phyloP scores from a whole-genome alignment of 2,797 vertebrate genomes.

The Amphiprion clarkii region DNA sequence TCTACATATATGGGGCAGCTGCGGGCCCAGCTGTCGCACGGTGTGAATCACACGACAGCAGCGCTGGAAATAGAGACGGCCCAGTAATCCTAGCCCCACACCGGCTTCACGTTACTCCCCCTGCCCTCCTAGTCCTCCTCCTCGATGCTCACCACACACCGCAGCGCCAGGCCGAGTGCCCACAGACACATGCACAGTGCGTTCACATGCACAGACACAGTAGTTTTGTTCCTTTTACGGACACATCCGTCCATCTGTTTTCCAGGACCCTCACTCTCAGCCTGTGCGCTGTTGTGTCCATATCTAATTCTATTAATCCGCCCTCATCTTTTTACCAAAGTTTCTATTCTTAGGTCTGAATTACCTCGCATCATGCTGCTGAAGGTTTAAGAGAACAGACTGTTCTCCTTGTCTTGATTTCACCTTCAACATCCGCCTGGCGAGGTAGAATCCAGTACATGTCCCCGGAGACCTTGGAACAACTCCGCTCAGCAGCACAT shows the following conservation, averaged over 20 bases:
- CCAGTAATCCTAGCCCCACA: conserved; percentile 93
- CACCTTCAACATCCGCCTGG: conserved; percentile 83
- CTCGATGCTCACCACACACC: conserved; percentile 69
- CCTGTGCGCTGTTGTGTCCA: conserved; percentile 50
- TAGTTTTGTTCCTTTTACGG: conserved; percentile 82
- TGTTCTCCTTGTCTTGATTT: conserved; percentile 82
- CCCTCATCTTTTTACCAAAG: conserved; percentile 67
- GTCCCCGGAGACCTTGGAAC: conserved; percentile 78
- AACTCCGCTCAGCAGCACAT: conserved; percentile 78
- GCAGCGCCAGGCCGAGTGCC: conserved; percentile 67
- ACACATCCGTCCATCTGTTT: conserved; percentile 73
- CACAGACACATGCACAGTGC: conserved; percentile 48
- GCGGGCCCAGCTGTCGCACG: conserved; percentile 94
- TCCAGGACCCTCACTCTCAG: conserved; percentile 49
- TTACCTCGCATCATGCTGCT: conserved; percentile 63
- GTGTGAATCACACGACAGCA: conserved; percentile 92
- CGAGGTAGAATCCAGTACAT: conserved; percentile 81
- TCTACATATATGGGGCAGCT: conserved; percentile 94
- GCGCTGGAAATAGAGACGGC: conserved; percentile 94
- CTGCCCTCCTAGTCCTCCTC: conserved; percentile 70
- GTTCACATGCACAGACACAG: conserved; percentile 38
- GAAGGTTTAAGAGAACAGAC: conserved; percentile 74
- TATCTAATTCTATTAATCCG: conserved; percentile 76
- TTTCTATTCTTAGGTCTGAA: conserved; percentile 73
- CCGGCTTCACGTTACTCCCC: conserved; percentile 89